Percentiles rank a stretch among this genome's conserved stretches.
These are phyloP conservation scores for Caenorhabditis zanzibari DNA, from an alignment of 2,888 invertebrate species.

Conservation along the genomic window DNA sequence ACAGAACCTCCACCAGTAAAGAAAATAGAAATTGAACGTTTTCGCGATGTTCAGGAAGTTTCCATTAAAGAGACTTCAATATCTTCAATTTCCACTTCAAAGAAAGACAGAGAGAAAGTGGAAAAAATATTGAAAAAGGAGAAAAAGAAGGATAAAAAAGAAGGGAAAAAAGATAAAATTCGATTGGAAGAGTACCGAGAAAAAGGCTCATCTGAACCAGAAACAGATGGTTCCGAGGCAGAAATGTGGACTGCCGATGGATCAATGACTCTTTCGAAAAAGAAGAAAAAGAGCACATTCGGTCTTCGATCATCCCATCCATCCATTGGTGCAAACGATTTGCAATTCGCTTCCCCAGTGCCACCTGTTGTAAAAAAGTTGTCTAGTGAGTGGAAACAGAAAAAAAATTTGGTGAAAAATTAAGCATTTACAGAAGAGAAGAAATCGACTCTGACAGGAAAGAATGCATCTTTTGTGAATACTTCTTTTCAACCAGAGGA, in stretches of 20 bases:
- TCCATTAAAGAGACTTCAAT: background rate
- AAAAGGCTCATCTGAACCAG: conserved; percentile 61
- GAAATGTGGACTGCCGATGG: conserved; percentile 71
- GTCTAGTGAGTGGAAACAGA: conserved; percentile 47
- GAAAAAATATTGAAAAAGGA: conserved; percentile 45
- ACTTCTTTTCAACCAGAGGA: conserved; percentile 73
- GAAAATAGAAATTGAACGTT: background rate
- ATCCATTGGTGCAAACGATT: conserved; percentile 43
- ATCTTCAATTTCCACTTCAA: background rate
- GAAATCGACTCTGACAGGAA: conserved; percentile 33
- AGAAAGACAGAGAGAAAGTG: conserved; percentile 15
- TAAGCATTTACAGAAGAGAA: conserved; percentile 63
- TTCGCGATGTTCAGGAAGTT: background rate
- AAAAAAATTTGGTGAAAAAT: background rate
- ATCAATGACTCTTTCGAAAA: conserved; percentile 43
- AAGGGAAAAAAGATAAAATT: conserved; percentile 39
- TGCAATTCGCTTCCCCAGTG: conserved; percentile 43
- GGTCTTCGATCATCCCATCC: conserved; percentile 63
- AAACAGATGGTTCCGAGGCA: conserved; percentile 76
- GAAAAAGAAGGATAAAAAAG: conserved; percentile 66
- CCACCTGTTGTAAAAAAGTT: conserved; percentile 43
- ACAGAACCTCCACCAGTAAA: conserved; percentile 38
- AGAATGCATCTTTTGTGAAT: conserved; percentile 72
- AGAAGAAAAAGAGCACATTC: conserved; percentile 66
- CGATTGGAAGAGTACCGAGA: conserved; percentile 56